Evolutionary conservation across 37 sponge, comb jelly and placozoan species (phyloP).

Genomic region (Halichondria panicea): DNA sequence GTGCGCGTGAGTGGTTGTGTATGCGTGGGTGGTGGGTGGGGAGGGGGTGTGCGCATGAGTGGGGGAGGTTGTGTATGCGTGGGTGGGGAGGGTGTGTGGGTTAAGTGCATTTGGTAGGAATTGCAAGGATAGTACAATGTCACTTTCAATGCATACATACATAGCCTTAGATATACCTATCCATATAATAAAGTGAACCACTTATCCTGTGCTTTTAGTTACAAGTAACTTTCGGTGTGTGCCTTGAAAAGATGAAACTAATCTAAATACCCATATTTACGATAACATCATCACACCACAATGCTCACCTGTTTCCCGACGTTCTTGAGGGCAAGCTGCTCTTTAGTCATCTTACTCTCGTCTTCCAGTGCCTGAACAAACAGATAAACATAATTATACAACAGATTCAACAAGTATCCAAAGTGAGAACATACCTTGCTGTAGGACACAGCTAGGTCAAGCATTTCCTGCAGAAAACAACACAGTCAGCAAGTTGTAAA

Average conservation of each 20-base stretch:
- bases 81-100: slow-evolving; percentile 3
- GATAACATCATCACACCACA: neutral
- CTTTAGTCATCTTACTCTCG: slow-evolving; percentile 89
- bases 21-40: neutral
- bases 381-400: neutral
- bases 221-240: too few relatives aligned
- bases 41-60: neutral
- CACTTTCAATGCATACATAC: too few relatives aligned
- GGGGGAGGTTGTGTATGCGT: neutral
- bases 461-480: slow-evolving; percentile 79
- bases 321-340: slow-evolving; percentile 95
- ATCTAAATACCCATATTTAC: too few relatives aligned
- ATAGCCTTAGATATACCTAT: too few relatives aligned
- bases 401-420: neutral
- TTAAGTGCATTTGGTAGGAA: neutral
- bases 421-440: slow-evolving; percentile 61
- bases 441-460: slow-evolving; percentile 88
- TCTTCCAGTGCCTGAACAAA: slow-evolving; percentile 78
- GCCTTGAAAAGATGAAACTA: too few relatives aligned
- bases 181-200: too few relatives aligned
- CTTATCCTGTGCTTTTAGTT: too few relatives aligned
- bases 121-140: neutral
- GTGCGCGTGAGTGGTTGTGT: neutral
- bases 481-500: neutral
- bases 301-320: slow-evolving; percentile 91